Evolutionary conservation across 1,140 invertebrate species (phyloP), one percentile per base, ranked within the genome.

Genomic region (Ditylenchus dipsaci): DNA sequence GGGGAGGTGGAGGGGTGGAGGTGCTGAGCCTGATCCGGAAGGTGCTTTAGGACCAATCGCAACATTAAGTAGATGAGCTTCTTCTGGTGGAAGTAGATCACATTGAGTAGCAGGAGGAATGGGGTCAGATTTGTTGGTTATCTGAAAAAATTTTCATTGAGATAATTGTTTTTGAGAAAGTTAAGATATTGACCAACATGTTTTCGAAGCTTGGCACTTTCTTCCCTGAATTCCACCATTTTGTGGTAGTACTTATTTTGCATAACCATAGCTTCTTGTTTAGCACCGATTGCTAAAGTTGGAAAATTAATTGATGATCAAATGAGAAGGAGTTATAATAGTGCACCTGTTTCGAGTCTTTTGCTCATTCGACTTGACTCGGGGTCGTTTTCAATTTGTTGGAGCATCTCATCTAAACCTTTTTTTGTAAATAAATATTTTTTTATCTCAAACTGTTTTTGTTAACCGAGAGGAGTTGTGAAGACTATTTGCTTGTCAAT

Each of bases 201-300:
- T 59, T 73, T 47, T 19, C 71, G 57, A 3, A 73, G 29, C 38
- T 77, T 19, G 0, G 1, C 13, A 49, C 45, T 58, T 53, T 73
- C 71, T 30, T 75, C 33, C 26, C 66, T 60, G 21, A 38, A 73
- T 67, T 73, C 72, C 26, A 58, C 15, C 42, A 73, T 58, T 73
- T 74, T 74, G n/a, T 73, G 21, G 29, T 65, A 73, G 30, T 73
- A 73, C 33, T 45, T 47, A 19, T 59, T 30, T 42, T 73, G 71
- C 65, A 65, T 9, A n/a, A 62, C 70, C 27, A 75, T 15, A 9
- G 71, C 71, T 38, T 73, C 71, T 49, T 74, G 71, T 59, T 73
- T 73, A 8, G 17, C 71, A 1, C 45, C 42, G 21, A 67, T 49
- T 15, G 71, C 72, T 1, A 30, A 53, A 45, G 11, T n/a, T 11